phyloP scores from a whole-genome alignment of 1,140 invertebrate species.

The Cecropterus lyciades region DNA sequence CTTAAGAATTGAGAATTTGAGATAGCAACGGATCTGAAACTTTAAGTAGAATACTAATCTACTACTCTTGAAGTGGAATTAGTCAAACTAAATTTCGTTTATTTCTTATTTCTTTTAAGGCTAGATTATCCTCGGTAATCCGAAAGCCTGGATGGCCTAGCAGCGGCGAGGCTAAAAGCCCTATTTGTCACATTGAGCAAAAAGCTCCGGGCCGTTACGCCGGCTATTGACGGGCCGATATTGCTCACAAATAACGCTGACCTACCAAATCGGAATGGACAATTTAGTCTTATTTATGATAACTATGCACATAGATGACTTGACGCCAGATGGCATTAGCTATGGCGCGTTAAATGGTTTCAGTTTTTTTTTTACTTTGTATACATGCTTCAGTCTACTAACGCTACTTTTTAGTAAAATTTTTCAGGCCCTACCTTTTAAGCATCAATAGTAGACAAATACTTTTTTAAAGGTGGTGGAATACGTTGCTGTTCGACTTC shows the following conservation, averaged over 20 bases:
- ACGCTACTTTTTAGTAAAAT: too few species aligned
- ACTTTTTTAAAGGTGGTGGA: too few species aligned
- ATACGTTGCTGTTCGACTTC: too few species aligned
- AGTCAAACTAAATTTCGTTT: too few species aligned
- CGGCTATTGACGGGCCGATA: conserved; percentile 44
- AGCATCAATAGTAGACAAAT: too few species aligned
- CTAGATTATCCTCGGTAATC: background rate
- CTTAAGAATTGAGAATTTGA: too few species aligned
- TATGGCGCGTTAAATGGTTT: conserved; percentile 8
- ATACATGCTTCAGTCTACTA: too few species aligned
- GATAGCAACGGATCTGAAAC: too few species aligned
- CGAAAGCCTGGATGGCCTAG: background rate
- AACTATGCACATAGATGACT: conserved; percentile 30
- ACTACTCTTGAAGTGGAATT: too few species aligned
- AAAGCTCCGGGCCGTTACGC: conserved; percentile 43
- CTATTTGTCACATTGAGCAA: conserved; percentile 47
- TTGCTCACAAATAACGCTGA: conserved; percentile 43
- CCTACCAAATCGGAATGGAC: conserved; percentile 39
- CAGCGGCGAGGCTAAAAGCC: conserved; percentile 39
- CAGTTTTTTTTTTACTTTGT: background rate
- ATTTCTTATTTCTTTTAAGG: background rate
- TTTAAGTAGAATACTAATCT: too few species aligned
- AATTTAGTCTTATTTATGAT: conserved; percentile 42
- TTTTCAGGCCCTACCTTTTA: too few species aligned
- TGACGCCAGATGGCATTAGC: conserved; percentile 13